These are phyloP conservation scores for Crenichthys baileyi DNA, from an alignment of 2,797 vertebrate genomes.

Conservation along the genomic window DNA sequence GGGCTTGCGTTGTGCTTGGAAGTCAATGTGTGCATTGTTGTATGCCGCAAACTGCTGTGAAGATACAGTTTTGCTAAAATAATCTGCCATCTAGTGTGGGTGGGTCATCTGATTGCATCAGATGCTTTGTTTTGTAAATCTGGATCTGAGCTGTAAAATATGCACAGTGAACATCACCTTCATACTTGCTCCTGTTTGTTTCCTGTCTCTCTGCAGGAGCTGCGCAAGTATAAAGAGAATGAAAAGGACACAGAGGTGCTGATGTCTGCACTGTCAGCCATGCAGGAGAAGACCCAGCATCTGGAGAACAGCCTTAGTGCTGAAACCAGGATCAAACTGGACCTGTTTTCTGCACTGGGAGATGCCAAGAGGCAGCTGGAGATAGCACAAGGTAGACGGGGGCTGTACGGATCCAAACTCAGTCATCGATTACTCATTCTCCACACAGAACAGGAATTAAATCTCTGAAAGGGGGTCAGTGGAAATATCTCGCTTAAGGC, in stretches of 20 bases:
- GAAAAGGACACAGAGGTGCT: constrained; percentile 95
- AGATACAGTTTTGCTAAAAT: too few relatives aligned
- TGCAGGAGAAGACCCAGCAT: constrained; percentile 98
- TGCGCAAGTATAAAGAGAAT: constrained; percentile 95
- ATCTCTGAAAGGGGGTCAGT: too few relatives aligned
- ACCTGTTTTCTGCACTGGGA: constrained; percentile 93
- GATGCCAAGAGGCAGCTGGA: constrained; percentile 95
- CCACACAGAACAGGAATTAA: too few relatives aligned
- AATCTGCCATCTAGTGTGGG: not conserved
- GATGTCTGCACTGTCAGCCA: constrained; percentile 95
- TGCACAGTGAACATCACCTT: not conserved
- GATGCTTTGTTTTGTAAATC: not conserved
- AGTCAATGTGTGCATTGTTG: not conserved
- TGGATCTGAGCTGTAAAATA: not conserved
- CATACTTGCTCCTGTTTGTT: not conserved
- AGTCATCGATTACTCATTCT: too few relatives aligned
- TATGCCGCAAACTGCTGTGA: not conserved
- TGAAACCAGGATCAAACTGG: constrained; percentile 94
- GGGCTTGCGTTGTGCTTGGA: too few relatives aligned
- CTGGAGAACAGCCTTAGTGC: constrained; percentile 97
- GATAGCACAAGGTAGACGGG: constrained; percentile 89
- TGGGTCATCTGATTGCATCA: not conserved
- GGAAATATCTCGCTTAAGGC: too few relatives aligned
- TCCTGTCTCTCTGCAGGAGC: constrained; percentile 80
- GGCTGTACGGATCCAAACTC: not conserved